Evolutionary conservation across 2,113 vertebrate genomes (phyloP), one percentile per base, ranked within the genome.

Genomic region (Anguilla rostrata): DNA sequence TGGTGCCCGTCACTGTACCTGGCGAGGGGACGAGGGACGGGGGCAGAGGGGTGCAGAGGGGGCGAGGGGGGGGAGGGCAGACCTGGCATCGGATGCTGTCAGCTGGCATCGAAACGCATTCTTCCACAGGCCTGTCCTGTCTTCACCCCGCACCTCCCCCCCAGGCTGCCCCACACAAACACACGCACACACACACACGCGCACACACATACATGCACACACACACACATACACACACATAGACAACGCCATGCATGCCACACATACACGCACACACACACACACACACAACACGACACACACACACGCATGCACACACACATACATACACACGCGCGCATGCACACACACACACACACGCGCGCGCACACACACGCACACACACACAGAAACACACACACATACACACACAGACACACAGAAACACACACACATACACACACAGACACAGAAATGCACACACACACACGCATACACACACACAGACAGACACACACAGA

Each of bases 51-150:
- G 79, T 29, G 34, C 34, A 34, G 6, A 22, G 83, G 4, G 80
- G 53, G 80, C 85, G 87, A 5, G 63, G 83, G 88, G 81, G 75
- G 78, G 79, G 18, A 12, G 78, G 75, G 18, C 22, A 49, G 87
- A 83, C 34, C 90, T 95, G 94, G 93, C 95, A 95, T 88, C 82
- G 86, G 86, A 82, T 87, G 89, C 60, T 83, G 56, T 92, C 94
- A 93, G 88, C 92, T 95, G 95, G 94, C 94, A 96, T 91, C 87
- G 87, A 60, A 84, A 83, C 87, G 89, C 93, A 95, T 96, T 95
- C 94, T 95, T 94, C 92, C 90, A 94, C 95, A 96, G 93, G 92
- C 88, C 91, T 91, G 82, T 88, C 90, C 91, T 91, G 89, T 92
- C 91, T 93, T 93, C 93, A 94, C 91, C 85, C 82, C 81, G 88